Conservation (phyloP, 2,113 vertebrate genomes). For the Peromyscus polionotus region DNA sequence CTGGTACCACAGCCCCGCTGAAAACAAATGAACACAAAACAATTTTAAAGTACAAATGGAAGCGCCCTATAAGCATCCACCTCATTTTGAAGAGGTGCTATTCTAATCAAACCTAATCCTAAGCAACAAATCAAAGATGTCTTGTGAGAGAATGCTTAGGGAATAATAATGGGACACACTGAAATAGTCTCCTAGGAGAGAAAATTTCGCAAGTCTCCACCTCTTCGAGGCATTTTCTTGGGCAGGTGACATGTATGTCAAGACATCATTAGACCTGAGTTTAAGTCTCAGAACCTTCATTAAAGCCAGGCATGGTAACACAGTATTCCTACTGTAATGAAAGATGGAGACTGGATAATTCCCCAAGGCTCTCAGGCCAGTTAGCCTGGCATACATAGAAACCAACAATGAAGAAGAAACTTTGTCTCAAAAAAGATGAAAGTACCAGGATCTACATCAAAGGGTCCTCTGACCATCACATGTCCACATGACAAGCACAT, state of each 20-base stretch:
- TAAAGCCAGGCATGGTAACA: neutral
- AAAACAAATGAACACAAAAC: constrained; percentile 69
- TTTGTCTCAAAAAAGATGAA: neutral
- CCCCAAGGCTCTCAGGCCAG: neutral
- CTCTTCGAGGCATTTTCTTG: constrained; percentile 2
- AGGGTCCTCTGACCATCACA: neutral
- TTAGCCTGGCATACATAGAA: neutral
- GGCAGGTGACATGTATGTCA: constrained; percentile 25
- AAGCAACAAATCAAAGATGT: constrained; percentile 70
- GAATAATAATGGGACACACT: constrained; percentile 22
- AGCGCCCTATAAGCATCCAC: constrained; percentile 56
- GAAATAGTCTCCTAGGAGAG: constrained; percentile 12
- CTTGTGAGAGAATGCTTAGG: constrained; percentile 50
- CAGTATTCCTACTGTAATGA: neutral
- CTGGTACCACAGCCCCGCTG: constrained; percentile 32
- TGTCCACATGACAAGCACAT: neutral
- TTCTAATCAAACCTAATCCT: constrained; percentile 61
- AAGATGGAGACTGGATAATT: neutral
- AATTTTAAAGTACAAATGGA: constrained; percentile 29
- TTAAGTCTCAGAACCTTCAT: neutral
- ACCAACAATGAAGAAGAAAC: neutral
- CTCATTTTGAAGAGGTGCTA: constrained; percentile 54
- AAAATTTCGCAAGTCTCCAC: neutral
- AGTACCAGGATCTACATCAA: too few species aligned
- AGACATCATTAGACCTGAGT: neutral